Evolutionary conservation across 2,888 invertebrate genomes (phyloP), one percentile per base, ranked within the genome.

Genomic region (Philhelius pedissequus): DNA sequence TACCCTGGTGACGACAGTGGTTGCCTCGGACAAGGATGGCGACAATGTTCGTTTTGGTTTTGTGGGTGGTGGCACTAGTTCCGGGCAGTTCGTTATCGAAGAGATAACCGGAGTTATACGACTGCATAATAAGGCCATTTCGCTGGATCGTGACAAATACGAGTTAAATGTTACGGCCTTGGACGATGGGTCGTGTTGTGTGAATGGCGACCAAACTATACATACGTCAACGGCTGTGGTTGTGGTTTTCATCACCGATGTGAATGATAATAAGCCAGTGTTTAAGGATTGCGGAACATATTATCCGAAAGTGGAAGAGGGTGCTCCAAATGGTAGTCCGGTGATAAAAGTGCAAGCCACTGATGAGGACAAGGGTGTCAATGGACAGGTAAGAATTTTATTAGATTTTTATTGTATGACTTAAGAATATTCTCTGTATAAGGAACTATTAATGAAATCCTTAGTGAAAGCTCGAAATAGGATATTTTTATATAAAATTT

Each of bases 101-200:
- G 97, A 98, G 91, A 97, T 97, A 86, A 98, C 98, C 56, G 98
- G 97, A 87, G 98, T 98, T 32, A 98, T 98, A 87, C 95, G 98
- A 83, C 92, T 98, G 69, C 97, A 97, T 89, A 96, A 95, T 87
- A 96, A 97, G 89, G 94, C 95, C 5, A 98, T 98, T 87, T 94
- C 96, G 0, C 92, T 98, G 87, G 98, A 98, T 90, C 94, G 97
- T 86, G 98, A 98, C 90, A 98, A 98, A 91, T 99, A 99, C 90
- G 97, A 97, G 90, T 92, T 99, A 76, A 99, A 99, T 90, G 98
- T 99, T 8, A 98, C 98, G 0, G 99, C 99, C 2, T 95, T 97
- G 93, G 99, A 99, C 90, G 99, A 99, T 90, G 99, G 99, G 0
- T 96, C 97, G 1, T 99, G 99, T 90, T 99, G 99, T 90, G 96